phyloP scores from a whole-genome alignment of 2,888 invertebrate species.

The Cataglyphis cursor region DNA sequence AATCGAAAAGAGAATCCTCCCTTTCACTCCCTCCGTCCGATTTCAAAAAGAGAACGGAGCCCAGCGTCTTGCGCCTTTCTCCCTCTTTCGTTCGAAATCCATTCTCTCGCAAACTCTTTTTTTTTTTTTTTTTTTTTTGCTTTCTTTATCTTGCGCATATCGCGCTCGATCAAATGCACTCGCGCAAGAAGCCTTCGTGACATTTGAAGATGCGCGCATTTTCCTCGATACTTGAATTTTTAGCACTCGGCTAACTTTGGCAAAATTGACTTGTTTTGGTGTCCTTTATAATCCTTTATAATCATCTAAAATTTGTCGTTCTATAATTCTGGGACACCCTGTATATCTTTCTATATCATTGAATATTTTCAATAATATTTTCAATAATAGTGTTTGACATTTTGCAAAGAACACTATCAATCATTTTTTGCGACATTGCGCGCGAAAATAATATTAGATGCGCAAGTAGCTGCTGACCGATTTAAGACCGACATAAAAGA shows the following conservation, averaged over 20 bases:
- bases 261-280: too few relatives aligned
- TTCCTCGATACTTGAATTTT: not conserved
- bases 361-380: not conserved
- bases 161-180: not conserved
- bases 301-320: too few relatives aligned
- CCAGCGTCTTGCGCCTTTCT: constrained; percentile 64
- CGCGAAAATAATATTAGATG: not conserved
- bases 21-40: constrained; percentile 60
- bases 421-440: not conserved
- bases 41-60: constrained; percentile 59
- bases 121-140: constrained; percentile 9
- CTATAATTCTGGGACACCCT: too few relatives aligned
- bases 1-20: constrained; percentile 22
- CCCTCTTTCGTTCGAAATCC: constrained; percentile 57
- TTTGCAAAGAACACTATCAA: not conserved
- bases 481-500: constrained; percentile 11
- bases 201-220: not conserved
- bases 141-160: not conserved
- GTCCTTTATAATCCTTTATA: too few relatives aligned
- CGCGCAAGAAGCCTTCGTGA: not conserved
- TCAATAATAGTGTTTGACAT: not conserved
- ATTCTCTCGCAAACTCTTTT: constrained; percentile 4
- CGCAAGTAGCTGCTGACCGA: constrained; percentile 7
- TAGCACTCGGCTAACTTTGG: not conserved
- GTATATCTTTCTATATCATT: not conserved